A percentile compares a stretch with the other conserved stretches of the same genome.
These are phyloP conservation scores for Corbicula japonica DNA, from an alignment of 2,888 invertebrate species.

Conservation along the genomic window DNA sequence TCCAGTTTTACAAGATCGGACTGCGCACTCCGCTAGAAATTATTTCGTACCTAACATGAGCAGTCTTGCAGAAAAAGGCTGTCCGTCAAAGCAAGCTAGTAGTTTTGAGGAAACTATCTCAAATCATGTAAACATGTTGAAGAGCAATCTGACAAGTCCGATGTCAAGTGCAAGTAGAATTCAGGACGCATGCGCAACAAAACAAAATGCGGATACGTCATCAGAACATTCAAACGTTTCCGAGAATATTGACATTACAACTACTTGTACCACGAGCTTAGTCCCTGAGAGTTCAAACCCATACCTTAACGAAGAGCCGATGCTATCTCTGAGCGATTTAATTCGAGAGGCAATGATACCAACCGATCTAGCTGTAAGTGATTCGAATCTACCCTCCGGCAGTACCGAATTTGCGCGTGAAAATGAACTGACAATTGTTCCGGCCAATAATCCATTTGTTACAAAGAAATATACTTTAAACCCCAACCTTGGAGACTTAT, in stretches of 20 bases:
- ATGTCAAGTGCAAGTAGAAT: slow-evolving; percentile 20
- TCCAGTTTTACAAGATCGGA: background rate
- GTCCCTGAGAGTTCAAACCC: too few relatives aligned
- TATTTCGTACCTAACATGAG: background rate
- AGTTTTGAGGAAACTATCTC: slow-evolving; percentile 57
- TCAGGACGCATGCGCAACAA: background rate
- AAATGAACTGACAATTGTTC: slow-evolving; percentile 57
- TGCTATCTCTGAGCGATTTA: too few relatives aligned
- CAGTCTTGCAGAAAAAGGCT: background rate
- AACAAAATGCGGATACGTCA: too few relatives aligned
- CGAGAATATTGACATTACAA: background rate
- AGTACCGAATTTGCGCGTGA: slow-evolving; percentile 41
- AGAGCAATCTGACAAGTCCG: slow-evolving; percentile 45
- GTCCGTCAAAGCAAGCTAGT: slow-evolving; percentile 26
- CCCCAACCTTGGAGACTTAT: slow-evolving; percentile 48
- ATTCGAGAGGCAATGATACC: too few relatives aligned
- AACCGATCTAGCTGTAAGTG: too few relatives aligned
- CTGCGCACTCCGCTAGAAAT: background rate
- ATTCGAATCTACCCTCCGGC: too few relatives aligned
- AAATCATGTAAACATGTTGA: slow-evolving; percentile 46
- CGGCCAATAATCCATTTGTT: slow-evolving; percentile 48
- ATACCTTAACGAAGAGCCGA: too few relatives aligned
- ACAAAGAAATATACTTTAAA: slow-evolving; percentile 6
- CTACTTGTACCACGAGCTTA: too few relatives aligned
- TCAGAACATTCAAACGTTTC: background rate